Conservation (phyloP, 1,140 invertebrate genomes). For the Drosophila lacertosa region DNA sequence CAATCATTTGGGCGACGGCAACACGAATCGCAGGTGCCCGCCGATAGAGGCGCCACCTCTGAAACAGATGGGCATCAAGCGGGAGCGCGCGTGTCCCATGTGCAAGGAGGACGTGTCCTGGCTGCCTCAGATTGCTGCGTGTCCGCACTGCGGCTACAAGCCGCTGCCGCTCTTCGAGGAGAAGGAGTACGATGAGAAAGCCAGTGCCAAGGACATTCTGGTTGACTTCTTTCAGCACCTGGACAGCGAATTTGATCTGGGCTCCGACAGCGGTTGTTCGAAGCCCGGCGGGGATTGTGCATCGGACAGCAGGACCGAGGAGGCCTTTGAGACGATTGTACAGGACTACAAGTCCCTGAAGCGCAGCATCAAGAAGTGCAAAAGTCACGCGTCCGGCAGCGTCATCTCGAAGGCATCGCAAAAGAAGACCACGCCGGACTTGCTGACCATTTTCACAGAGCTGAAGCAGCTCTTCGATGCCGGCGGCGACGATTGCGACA, state of each 20-base stretch:
- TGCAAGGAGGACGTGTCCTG: constrained; percentile 72
- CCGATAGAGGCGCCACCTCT: constrained; percentile 33
- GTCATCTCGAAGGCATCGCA: neutral
- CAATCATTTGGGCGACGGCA: constrained; percentile 33
- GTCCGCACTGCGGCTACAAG: constrained; percentile 77
- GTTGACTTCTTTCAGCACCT: constrained; percentile 39
- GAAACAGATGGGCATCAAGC: constrained; percentile 42
- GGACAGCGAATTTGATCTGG: constrained; percentile 5
- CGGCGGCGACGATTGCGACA: neutral
- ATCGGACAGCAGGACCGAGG: constrained; percentile 17
- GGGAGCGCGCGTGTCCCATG: constrained; percentile 47
- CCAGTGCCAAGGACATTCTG: constrained; percentile 64
- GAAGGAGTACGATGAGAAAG: constrained; percentile 59
- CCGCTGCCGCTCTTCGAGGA: constrained; percentile 60
- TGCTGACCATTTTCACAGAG: constrained; percentile 63
- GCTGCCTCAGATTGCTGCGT: constrained; percentile 70
- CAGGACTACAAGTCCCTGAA: constrained; percentile 39
- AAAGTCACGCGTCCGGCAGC: neutral
- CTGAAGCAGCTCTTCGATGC: constrained; percentile 54
- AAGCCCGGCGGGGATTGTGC: neutral
- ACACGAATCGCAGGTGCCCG: constrained; percentile 36
- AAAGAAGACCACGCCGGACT: constrained; percentile 3
- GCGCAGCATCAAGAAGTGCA: constrained; percentile 42
- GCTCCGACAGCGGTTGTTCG: neutral
- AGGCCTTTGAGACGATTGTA: constrained; percentile 51